Percentiles rank a stretch among this genome's conserved stretches.
These are phyloP conservation scores for Brachionus koreanus DNA, from an alignment of 1,140 invertebrate genomes.

Conservation along the genomic window DNA sequence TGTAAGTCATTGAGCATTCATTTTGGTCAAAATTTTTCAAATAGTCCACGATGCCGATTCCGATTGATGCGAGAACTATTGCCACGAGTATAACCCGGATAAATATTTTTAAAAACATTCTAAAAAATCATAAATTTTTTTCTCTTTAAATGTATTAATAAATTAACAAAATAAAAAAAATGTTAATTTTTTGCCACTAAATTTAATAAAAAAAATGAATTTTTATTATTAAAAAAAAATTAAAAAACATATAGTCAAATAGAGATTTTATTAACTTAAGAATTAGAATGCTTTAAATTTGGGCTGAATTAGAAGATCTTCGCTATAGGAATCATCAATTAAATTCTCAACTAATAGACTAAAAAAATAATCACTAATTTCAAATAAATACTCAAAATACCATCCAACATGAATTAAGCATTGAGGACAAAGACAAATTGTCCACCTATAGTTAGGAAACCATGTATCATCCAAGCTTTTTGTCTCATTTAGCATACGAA, in stretches of 20 bases:
- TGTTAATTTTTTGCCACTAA: not conserved
- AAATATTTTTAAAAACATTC: not conserved
- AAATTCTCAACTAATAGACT: not conserved
- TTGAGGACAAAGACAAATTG: not conserved
- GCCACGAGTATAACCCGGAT: not conserved
- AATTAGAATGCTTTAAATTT: not conserved
- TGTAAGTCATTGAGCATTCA: slow-evolving; percentile 44
- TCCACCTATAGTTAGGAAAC: slow-evolving; percentile 13
- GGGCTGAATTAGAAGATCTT: not conserved
- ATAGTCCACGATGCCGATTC: slow-evolving; percentile 10
- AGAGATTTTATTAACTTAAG: not conserved
- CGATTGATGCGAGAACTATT: not conserved
- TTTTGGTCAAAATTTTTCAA: slow-evolving; percentile 34
- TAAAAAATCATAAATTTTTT: not conserved
- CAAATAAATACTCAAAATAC: slow-evolving; percentile 24
- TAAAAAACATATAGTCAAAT: too few species aligned
- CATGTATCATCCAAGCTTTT: slow-evolving; percentile 17
- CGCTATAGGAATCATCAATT: not conserved
- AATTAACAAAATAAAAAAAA: not conserved
- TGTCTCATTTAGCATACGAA: slow-evolving; percentile 13
- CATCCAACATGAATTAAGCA: slow-evolving; percentile 9
- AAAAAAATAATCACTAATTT: slow-evolving; percentile 9
- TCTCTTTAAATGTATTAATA: not conserved
- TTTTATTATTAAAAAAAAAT: too few species aligned
- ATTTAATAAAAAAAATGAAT: too few species aligned